Evolutionary conservation across 2,797 vertebrate species (phyloP).

Genomic region (Staurois parvus): DNA sequence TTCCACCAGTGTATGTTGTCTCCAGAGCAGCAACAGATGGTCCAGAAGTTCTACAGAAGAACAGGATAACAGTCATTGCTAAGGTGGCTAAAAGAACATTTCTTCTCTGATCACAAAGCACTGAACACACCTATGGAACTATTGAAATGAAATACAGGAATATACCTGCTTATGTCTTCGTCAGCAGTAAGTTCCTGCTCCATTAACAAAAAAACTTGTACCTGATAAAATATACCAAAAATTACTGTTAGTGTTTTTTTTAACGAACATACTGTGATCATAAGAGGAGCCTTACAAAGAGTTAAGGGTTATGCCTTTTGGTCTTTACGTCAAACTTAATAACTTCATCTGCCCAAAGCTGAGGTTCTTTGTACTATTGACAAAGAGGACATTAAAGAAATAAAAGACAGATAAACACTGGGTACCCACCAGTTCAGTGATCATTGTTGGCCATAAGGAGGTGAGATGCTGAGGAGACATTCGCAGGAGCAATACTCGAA

Average conservation of each 20-base stretch:
- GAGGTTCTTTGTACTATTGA: neutral
- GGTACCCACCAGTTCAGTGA: constrained; percentile 93
- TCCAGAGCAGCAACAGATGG: constrained; percentile 96
- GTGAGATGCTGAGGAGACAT: constrained; percentile 99
- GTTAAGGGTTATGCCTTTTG: too few species aligned
- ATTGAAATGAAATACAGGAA: neutral
- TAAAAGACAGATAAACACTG: neutral
- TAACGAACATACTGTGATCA: neutral
- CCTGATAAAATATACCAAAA: constrained; percentile 75
- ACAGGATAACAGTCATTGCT: neutral
- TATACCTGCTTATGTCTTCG: constrained; percentile 95
- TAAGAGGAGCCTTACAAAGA: too few species aligned
- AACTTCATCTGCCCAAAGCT: too few species aligned
- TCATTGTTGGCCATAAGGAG: constrained; percentile 99
- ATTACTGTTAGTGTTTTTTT: neutral
- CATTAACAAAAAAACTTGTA: constrained; percentile 97
- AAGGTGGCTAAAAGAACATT: neutral
- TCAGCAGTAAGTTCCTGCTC: constrained; percentile 97
- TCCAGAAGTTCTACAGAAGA: constrained; percentile 84
- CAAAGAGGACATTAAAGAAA: neutral
- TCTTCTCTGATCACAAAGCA: too few species aligned
- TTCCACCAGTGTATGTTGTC: constrained; percentile 96
- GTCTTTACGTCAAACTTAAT: too few species aligned
- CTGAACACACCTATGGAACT: neutral
- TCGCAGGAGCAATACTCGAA: constrained; percentile 95